Evolutionary conservation across 2,888 invertebrate species (phyloP), one percentile per base, ranked within the genome.

Genomic region (Megaustenia siamemsis): DNA sequence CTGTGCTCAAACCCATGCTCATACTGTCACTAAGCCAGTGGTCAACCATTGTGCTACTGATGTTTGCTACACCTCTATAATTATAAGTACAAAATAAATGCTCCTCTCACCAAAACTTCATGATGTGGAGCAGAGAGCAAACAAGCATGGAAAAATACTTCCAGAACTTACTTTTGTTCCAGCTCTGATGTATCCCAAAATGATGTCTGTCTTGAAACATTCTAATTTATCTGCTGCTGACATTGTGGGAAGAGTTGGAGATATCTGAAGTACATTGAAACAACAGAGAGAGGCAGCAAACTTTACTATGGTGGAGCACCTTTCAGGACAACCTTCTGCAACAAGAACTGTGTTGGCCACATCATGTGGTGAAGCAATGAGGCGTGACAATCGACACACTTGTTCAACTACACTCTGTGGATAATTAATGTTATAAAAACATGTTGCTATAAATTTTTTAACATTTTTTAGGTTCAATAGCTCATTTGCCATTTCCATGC

Each of bases 261-360:
- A 92, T 80, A 92, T 91, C 89, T 92, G 91, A 87, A 91, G 91
- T 35, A 93, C 89, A 24, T 89, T 89, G 89, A 91, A 94, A 10
- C 93, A 93, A 89, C 92, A 90, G 75, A 94, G 90, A 87, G 93
- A 91, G 8, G 93, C 93, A 0, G 93, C 91, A 71, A 94, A 91
- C 83, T 90, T 89, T 43, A 91, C 92, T 8, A 94, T 89, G 82
- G 91, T 88, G 10, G 91, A 90, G 63, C 90, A 89, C 6, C 91
- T 87, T 1, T 92, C 93, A 10, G 93, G 92, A 43, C 92, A 91
- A 24, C 94, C 94, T 78, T 93, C 94, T 1, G 93, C 92, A 32
- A 93, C 91, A 63, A 94, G 89, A 18, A 92, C 90, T 43, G 89
- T 89, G 89, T 94, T 93, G 76, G 93, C 92, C 38, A 92, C 92